Evolutionary conservation across 2,888 invertebrate species (phyloP), one percentile per base, ranked within the genome.

Genomic region (Callyntrura guangdongensis): DNA sequence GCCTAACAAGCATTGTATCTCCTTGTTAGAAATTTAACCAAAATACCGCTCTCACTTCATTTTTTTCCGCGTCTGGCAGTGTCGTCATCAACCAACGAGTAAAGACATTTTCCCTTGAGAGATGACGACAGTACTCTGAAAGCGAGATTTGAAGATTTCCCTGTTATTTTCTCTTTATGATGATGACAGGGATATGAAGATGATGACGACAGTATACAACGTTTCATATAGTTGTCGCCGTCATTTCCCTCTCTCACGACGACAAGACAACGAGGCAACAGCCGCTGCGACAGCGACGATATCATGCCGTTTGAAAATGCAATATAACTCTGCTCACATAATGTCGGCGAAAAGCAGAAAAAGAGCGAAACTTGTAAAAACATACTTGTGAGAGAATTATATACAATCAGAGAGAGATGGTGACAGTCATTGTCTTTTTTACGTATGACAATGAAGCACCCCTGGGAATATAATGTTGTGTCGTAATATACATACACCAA

Each of bases 61-160:
- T 56, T 81, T 87, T 87, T 81, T 27, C 67, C 72, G 36, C 6
- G 3, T 36, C 36, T 36, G 36, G 6, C 61, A 83, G 20, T 61
- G 47, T 45, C 72, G 36, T 79, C 79, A 86, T 49, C 79, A 53
- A 8, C 45, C n/a, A 56, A 36, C n/a, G 77, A 87, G 74, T 89
- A 56, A 89, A 89, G 89, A 89, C 89, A 25, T 89, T 89, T 67
- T 89, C 89, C 83, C 89, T 6, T 83, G 89, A 74, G 89, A 89
- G 61, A 89, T 59, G 89, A 89, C 89, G 83, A 74, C 89, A 83
- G 81, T 87, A 20, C 36, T 59, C 82, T 83, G 72, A 83, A 69
- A 82, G 87, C 87, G 53, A 89, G 89, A 89, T 89, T 36, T 83
- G 83, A 47, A 89, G 61, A 83, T 88, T 61, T 82, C 81, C 56